Evolutionary conservation across 1,140 invertebrate genomes (phyloP), one percentile per base, ranked within the genome.

Genomic region (Thalassaphorura encarpata): DNA sequence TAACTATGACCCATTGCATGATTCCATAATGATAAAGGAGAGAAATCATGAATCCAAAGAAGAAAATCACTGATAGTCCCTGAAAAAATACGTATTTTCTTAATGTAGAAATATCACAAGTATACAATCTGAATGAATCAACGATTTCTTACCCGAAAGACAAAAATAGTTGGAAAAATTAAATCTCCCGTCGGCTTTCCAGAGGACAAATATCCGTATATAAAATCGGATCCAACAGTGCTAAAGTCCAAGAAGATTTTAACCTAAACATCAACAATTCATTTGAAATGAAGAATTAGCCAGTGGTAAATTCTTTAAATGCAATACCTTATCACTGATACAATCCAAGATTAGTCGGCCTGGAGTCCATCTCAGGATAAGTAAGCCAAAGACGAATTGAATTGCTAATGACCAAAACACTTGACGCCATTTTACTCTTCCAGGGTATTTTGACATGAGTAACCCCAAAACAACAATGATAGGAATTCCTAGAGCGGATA

Each of bases 41-140:
- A 66, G 88, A 84, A 15, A 93, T 83, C 56, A 87, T 72, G 69
- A 92, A 89, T 66, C 86, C 86, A 67, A 95, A 86, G 76, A 93
- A 95, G 72, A 89, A 89, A 46, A 95, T 89, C 0, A 91, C 86
- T 0, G 88, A 82, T 18, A 93, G 71, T 0, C 81, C 77, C 86
- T 89, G 69, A 42, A 77, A 63, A 47, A 53, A 49, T 63, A 62
- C 45, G 13, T 45, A 42, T 33, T n/a, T 42, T 39, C 39, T 3
- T 24, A 48, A 11, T 50, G 31, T 47, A 3, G n/a, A 21, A 46
- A 39, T 18, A 55, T 4, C 8, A 39, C 15, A 36, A 15, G 29
- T 56, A 16, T 26, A 21, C 8, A 50, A 33, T 31, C 31, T 31
- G 29, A 16, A 33, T 47, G n/a, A 0, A 23, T 52, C 45, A 43